These are phyloP conservation scores for Berghia stephanieae DNA, from an alignment of 1,140 invertebrate species.

Conservation along the genomic window DNA sequence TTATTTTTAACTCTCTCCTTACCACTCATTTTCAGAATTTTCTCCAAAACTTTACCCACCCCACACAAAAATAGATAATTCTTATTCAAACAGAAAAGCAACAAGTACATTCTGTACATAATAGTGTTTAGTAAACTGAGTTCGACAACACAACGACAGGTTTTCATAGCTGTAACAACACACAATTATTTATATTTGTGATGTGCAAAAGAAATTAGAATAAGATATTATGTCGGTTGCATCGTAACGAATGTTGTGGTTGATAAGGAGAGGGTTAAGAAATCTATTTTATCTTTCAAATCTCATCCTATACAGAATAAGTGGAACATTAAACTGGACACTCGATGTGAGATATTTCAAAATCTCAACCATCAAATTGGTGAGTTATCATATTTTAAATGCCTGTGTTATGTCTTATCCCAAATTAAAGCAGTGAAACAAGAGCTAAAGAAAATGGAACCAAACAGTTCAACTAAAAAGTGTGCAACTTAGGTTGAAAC, in stretches of 20 bases:
- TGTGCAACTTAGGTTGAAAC: neutral
- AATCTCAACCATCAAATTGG: slow-evolving; percentile 89
- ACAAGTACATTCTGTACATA: no score
- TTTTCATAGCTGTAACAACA: no score
- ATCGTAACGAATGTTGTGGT: neutral
- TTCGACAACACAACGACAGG: no score
- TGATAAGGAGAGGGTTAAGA: no score
- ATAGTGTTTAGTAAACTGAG: no score
- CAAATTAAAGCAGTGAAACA: neutral
- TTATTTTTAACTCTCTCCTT: neutral
- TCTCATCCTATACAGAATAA: slow-evolving; percentile 67
- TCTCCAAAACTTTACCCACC: no score
- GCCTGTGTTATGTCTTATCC: neutral
- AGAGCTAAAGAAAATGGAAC: neutral
- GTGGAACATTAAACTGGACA: slow-evolving; percentile 87
- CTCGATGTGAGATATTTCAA: slow-evolving; percentile 90
- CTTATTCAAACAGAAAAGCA: no score
- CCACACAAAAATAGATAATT: no score
- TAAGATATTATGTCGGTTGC: neutral
- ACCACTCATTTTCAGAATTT: no score
- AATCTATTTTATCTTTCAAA: neutral
- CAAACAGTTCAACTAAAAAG: neutral
- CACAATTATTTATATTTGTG: no score
- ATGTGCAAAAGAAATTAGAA: no score
- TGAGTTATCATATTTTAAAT: slow-evolving; percentile 67